phyloP scores from a whole-genome alignment of 1,140 invertebrate species.

The Drosophila lini region DNA sequence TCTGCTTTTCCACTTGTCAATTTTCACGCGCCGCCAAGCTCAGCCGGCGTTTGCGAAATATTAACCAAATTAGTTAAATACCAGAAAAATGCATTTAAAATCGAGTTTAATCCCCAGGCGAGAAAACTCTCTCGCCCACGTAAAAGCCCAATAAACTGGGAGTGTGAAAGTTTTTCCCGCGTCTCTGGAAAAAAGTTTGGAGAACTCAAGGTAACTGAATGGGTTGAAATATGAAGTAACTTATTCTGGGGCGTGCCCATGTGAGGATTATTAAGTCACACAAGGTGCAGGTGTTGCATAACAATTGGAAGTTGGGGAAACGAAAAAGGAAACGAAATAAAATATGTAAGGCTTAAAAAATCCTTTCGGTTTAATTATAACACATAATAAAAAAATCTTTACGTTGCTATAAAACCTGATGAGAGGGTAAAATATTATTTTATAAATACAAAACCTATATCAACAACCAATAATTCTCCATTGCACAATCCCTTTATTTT shows the following conservation, averaged over 20 bases:
- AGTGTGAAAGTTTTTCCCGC: slow-evolving; percentile 44
- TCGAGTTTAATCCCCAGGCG: slow-evolving; percentile 35
- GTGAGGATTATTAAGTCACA: slow-evolving; percentile 71
- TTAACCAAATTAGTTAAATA: slow-evolving; percentile 72
- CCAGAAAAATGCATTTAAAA: slow-evolving; percentile 71
- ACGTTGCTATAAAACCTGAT: too few species aligned
- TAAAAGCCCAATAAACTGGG: slow-evolving; percentile 75
- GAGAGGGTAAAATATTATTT: background rate
- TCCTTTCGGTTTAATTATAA: background rate
- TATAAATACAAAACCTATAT: background rate
- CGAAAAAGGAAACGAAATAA: slow-evolving; percentile 1
- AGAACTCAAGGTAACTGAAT: slow-evolving; percentile 30
- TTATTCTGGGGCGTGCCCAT: slow-evolving; percentile 54
- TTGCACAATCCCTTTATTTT: background rate
- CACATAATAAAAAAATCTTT: too few species aligned
- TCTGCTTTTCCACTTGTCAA: slow-evolving; percentile 18
- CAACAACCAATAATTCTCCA: too few species aligned
- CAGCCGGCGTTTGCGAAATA: slow-evolving; percentile 52
- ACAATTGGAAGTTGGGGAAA: background rate
- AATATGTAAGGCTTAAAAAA: slow-evolving; percentile 5
- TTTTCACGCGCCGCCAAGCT: slow-evolving; percentile 40
- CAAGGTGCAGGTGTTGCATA: slow-evolving; percentile 42
- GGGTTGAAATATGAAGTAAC: slow-evolving; percentile 39
- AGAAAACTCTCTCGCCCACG: slow-evolving; percentile 41
- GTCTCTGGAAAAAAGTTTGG: slow-evolving; percentile 48